A percentile compares a stretch with the other conserved stretches of the same genome.
Conservation (phyloP, 64 coral and sea anemone genomes). For the Exaiptasia diaphana region DNA sequence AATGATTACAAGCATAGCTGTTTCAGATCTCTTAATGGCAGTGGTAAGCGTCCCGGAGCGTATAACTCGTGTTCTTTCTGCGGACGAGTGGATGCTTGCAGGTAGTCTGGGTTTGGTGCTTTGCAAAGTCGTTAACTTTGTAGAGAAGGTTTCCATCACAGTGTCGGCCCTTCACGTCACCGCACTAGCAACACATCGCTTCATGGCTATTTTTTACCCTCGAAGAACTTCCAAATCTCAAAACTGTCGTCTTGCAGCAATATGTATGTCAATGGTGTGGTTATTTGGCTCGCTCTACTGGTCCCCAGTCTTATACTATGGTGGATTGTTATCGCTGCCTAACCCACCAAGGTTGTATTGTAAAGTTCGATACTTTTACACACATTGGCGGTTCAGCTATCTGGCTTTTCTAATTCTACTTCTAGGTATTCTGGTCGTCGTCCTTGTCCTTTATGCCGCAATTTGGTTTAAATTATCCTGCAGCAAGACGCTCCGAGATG, state of each 20-base stretch:
- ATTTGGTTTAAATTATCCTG: slow-evolving; percentile 10
- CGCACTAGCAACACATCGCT: slow-evolving; percentile 31
- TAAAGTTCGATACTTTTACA: slow-evolving; percentile 39
- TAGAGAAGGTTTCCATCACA: slow-evolving; percentile 41
- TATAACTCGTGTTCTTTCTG: slow-evolving; percentile 9
- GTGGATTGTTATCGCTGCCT: neutral
- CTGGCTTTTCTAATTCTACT: slow-evolving; percentile 30
- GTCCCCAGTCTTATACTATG: slow-evolving; percentile 38
- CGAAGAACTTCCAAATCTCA: neutral
- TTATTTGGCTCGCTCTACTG: slow-evolving; percentile 1
- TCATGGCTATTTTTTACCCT: slow-evolving; percentile 13
- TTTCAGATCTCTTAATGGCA: slow-evolving; percentile 30
- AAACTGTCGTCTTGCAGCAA: neutral
- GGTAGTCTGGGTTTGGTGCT: neutral
- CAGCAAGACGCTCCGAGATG: slow-evolving; percentile 19
- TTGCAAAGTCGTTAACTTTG: slow-evolving; percentile 42
- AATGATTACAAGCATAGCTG: slow-evolving; percentile 43
- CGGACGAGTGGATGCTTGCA: slow-evolving; percentile 29
- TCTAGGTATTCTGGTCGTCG: slow-evolving; percentile 9
- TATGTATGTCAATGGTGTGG: slow-evolving; percentile 21
- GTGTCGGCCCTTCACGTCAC: slow-evolving; percentile 17
- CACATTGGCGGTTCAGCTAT: slow-evolving; percentile 28
- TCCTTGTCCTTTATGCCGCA: slow-evolving; percentile 8
- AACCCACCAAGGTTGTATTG: neutral
- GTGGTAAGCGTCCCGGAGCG: slow-evolving; percentile 31